Percentiles rank a stretch among this genome's conserved stretches.
These are phyloP conservation scores for Channa striata DNA, from an alignment of 2,797 vertebrate species.

Conservation along the genomic window DNA sequence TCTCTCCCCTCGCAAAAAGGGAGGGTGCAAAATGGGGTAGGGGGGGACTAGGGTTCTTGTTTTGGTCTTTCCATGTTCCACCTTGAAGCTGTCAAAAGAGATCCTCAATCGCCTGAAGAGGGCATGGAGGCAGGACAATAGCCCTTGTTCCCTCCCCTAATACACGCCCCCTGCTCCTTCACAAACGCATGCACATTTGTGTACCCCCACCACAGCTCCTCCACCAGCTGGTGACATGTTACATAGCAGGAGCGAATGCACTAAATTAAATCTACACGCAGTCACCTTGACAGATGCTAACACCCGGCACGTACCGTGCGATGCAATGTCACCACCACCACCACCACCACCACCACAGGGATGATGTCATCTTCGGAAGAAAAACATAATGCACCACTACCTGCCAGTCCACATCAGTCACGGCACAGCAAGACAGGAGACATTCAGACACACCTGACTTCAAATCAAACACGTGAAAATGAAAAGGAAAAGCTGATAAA, in stretches of 20 bases:
- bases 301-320: not conserved
- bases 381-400: slow-evolving; percentile 65
- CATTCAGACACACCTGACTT: slow-evolving; percentile 6
- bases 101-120: slow-evolving; percentile 82
- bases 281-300: slow-evolving; percentile 67
- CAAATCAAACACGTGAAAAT: not conserved
- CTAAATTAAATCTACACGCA: slow-evolving; percentile 45
- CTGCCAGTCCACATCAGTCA: slow-evolving; percentile 46
- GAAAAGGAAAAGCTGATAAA: not conserved
- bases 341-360: slow-evolving; percentile 41
- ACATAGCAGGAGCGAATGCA: slow-evolving; percentile 61
- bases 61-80: slow-evolving; percentile 91
- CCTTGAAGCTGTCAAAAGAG: slow-evolving; percentile 87
- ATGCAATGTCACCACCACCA: slow-evolving; percentile 52
- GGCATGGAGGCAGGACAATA: slow-evolving; percentile 83
- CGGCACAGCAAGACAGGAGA: not conserved
- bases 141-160: slow-evolving; percentile 74
- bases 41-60: slow-evolving; percentile 67
- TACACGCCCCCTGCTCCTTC: slow-evolving; percentile 70
- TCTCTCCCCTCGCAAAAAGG: slow-evolving; percentile 41
- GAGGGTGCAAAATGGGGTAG: slow-evolving; percentile 40
- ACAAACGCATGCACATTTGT: slow-evolving; percentile 57
- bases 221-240: slow-evolving; percentile 73
- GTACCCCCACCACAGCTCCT: slow-evolving; percentile 45
- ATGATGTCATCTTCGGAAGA: slow-evolving; percentile 69